Base-by-base conservation (phyloP, 2,113 vertebrate genomes). In the Indri indri region DNA sequence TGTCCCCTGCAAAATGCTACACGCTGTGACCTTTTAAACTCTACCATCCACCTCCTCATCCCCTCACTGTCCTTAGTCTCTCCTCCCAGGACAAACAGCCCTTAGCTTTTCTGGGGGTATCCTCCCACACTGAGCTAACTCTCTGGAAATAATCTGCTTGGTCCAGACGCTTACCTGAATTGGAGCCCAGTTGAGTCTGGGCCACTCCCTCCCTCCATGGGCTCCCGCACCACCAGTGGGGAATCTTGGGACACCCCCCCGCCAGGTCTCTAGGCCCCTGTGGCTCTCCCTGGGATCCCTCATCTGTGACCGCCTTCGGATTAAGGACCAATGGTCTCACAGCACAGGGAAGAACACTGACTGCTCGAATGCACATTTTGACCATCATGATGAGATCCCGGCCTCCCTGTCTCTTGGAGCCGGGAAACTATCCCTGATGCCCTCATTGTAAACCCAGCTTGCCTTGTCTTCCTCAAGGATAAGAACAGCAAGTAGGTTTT, bases 151-250 rank as follows among this genome's bases (percentile, higher is more conserved):
- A n/a, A 52, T 2, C 45, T 20, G 22, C 20, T 2, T 57, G 70
- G 40, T 17, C 52, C 37, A 76, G 17, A 22, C 25, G 16, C 47
- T 40, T 27, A 11, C 4, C 8, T 40, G 77, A 65, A 32, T 20
- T 40, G 37, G 40, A 52, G 47, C 16, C 70, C 63, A 6, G 54
- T 10, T 2, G 13, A 68, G n/a, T 13, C 45, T 3, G 16, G 34
- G 52, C 5, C 23, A 20, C 40, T 8, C 0, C 0, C 32, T 57
- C 42, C 20, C 50, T 76, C 40, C 18, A 6, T 0, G 0, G 54
- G n/a, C 10, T 63, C 32, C 86, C 25, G 27, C 16, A 3, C 23
- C 34, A 12, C 37, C 22, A 8, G 52, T 1, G 12, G 23, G 47
- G 52, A 61, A 61, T 20, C 71, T 34, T 7, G 5, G 83, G 11